These are phyloP conservation scores for Oreotrochilus melanogaster DNA, from an alignment of 2,113 vertebrate genomes.

Conservation along the genomic window DNA sequence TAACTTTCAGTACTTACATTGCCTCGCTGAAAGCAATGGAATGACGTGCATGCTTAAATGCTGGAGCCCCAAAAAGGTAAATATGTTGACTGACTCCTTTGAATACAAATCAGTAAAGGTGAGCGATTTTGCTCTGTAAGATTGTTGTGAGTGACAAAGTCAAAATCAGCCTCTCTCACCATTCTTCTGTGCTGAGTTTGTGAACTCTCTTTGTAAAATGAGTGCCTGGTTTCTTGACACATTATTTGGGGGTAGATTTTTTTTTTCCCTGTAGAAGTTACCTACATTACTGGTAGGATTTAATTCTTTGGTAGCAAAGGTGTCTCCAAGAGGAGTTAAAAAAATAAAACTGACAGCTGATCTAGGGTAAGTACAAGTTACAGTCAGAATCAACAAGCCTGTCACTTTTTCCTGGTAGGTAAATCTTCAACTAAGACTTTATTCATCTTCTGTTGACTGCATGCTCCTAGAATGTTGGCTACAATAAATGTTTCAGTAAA, in stretches of 20 bases:
- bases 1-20: constrained; percentile 9
- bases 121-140: background rate
- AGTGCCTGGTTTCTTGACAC: constrained; percentile 55
- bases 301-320: constrained; percentile 82
- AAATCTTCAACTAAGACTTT: constrained; percentile 76
- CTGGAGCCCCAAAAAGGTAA: background rate
- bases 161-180: background rate
- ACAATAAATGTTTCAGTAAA: constrained; percentile 19
- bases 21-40: background rate
- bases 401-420: constrained; percentile 83
- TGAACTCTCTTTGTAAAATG: background rate
- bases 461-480: constrained; percentile 72
- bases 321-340: constrained; percentile 79
- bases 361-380: constrained; percentile 86
- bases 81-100: background rate
- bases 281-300: constrained; percentile 74
- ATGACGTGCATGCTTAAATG: background rate
- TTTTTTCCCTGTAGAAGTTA: constrained; percentile 43
- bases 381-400: constrained; percentile 85
- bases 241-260: constrained; percentile 43
- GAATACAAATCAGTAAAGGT: background rate
- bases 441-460: constrained; percentile 69
- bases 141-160: background rate
- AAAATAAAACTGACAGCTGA: constrained; percentile 79
- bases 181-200: background rate